These are phyloP conservation scores for Stramonita haemastoma DNA, from an alignment of 2,888 invertebrate genomes.

Conservation along the genomic window DNA sequence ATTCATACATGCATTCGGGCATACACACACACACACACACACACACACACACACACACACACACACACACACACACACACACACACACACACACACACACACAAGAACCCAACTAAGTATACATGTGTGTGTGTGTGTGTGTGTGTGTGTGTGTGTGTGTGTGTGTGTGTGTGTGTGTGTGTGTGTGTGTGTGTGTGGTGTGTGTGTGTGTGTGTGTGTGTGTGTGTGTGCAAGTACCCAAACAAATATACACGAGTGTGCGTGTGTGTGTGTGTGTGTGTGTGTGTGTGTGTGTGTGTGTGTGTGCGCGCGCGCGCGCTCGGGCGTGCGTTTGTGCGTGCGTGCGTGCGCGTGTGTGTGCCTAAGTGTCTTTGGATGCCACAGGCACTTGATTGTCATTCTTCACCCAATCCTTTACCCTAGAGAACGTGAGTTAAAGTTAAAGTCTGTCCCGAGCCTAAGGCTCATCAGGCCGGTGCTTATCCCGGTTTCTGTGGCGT, in stretches of 20 bases:
- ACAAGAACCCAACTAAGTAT: neutral
- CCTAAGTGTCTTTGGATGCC: no score
- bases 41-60: neutral
- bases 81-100: slow-evolving; percentile 17
- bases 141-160: neutral
- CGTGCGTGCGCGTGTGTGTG: no score
- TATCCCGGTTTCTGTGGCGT: no score
- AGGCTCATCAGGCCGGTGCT: no score
- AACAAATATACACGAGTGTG: neutral
- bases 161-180: neutral
- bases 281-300: neutral
- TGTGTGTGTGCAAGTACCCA: neutral
- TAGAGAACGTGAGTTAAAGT: no score
- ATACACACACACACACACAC: no score
- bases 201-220: slow-evolving; percentile 5
- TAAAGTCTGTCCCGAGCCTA: no score
- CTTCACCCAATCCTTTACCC: no score
- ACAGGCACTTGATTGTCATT: no score
- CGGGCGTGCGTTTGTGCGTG: neutral
- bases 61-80: slow-evolving; percentile 3
- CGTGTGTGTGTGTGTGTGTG: slow-evolving; percentile 5
- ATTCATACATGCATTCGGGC: neutral
- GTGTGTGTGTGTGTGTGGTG: neutral
- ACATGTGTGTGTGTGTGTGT: neutral
- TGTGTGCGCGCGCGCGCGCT: neutral